Conservation (phyloP, 2,888 invertebrate species). For the Heteromurus nitidus region DNA sequence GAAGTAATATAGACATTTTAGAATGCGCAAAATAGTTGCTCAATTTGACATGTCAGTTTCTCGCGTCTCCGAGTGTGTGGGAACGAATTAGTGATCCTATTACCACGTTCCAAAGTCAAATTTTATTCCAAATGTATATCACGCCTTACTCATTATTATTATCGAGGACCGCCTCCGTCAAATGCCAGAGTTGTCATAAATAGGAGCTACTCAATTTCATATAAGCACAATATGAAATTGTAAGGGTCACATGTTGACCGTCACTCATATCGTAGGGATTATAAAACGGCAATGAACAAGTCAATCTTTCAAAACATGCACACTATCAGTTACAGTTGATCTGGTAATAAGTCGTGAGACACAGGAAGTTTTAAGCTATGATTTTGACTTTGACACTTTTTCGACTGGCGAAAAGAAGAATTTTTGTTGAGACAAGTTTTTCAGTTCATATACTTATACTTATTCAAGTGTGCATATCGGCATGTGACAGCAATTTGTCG, state of each 20-base stretch:
- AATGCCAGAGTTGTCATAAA: constrained; percentile 20
- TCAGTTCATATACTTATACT: not conserved
- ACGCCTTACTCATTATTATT: not conserved
- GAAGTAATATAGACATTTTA: no score
- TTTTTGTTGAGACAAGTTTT: not conserved
- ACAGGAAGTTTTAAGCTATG: constrained; percentile 17
- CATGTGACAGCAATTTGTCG: constrained; percentile 60
- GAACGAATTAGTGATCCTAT: constrained; percentile 56
- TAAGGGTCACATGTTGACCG: not conserved
- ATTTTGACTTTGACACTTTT: constrained; percentile 53
- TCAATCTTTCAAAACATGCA: constrained; percentile 49
- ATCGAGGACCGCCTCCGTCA: not conserved
- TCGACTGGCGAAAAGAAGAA: not conserved
- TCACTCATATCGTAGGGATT: not conserved
- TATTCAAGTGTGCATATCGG: not conserved
- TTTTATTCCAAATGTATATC: constrained; percentile 29
- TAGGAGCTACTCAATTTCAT: no score
- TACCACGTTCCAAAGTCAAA: constrained; percentile 39
- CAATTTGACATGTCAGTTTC: no score
- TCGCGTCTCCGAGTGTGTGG: no score
- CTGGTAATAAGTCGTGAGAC: not conserved
- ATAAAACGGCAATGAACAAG: constrained; percentile 9
- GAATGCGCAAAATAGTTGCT: no score
- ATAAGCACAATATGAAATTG: not conserved
- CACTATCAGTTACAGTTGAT: constrained; percentile 38